Evolutionary conservation across 2,113 vertebrate genomes (phyloP), one percentile per base, ranked within the genome.

Genomic region (Indicator indicator): DNA sequence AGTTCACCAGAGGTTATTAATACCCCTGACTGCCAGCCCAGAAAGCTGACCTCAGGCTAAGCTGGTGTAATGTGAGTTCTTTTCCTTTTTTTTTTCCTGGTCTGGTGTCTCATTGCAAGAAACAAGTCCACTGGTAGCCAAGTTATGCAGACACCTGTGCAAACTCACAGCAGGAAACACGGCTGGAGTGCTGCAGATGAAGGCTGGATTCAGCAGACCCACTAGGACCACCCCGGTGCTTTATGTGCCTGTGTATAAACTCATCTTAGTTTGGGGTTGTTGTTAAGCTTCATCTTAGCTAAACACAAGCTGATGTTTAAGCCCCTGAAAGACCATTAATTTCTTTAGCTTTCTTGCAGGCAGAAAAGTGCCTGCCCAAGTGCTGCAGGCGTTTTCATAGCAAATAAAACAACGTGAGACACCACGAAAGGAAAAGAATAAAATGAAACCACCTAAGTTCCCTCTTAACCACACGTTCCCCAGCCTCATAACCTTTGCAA

Each of bases 131-230:
- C 15, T 73, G 70, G 71, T 50, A 95, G 90, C 32, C 84, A 89
- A 85, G 73, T 42, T 60, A n/a, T 64, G 67, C 80, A 74, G 88
- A 48, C 94, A 95, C 95, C 95, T 96, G 94, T 91, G 83, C 94
- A 96, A 95, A 95, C 79, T 81, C 83, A 36, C 36, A 48, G 85
- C 89, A 86, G 83, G 84, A 94, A 94, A 70, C 56, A 73, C 0
- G 46, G 71, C 95, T 81, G 71, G 77, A 94, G 73, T 2, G 0
- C 2, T 85, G 84, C 33, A 73, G 81, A 93, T 50, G 89, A 88
- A 89, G 87, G 75, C 81, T 4, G 8, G 65, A 38, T 78, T 71
- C 62, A 65, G 76, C 86, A 90, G 89, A 77, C 55, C 71, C 3
- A 0, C 71, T 20, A 71, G 64, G 93, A 95, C 91, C 95, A 95